Percentiles rank a stretch among this genome's conserved stretches.
phyloP scores from a whole-genome alignment of 1,140 invertebrate species.

The Ridgeia piscesae region DNA sequence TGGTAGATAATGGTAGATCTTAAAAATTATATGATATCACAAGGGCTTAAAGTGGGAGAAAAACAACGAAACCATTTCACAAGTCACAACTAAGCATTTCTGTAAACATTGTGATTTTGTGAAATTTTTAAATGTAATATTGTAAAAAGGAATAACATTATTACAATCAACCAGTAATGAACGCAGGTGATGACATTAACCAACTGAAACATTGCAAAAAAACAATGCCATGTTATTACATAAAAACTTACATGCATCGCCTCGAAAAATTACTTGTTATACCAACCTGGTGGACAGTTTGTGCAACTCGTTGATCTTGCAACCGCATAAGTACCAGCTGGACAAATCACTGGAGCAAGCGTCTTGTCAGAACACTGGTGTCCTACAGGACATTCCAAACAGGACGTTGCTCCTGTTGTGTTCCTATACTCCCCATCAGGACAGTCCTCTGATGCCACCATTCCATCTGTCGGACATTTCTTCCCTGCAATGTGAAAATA shows the following conservation, averaged over 20 bases:
- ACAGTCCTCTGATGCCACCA: constrained; percentile 38
- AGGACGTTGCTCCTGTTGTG: constrained; percentile 35
- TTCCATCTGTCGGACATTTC: constrained; percentile 44
- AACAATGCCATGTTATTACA: neutral
- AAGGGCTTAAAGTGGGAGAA: too few species aligned
- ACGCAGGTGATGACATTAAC: too few species aligned
- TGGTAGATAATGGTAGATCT: too few species aligned
- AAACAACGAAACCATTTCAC: too few species aligned
- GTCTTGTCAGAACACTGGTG: constrained; percentile 44
- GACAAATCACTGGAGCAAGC: constrained; percentile 41
- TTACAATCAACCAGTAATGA: too few species aligned
- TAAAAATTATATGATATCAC: too few species aligned
- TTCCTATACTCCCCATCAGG: constrained; percentile 24
- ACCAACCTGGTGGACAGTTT: constrained; percentile 42
- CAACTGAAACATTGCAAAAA: too few species aligned
- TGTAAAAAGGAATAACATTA: too few species aligned
- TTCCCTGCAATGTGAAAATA: constrained; percentile 37
- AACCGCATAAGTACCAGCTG: constrained; percentile 38
- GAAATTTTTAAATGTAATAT: too few species aligned
- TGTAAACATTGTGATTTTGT: too few species aligned
- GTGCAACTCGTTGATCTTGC: constrained; percentile 37
- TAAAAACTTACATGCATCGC: neutral
- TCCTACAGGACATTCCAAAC: constrained; percentile 42
- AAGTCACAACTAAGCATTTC: too few species aligned
- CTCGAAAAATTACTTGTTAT: neutral